Evolutionary conservation across 2,797 vertebrate species (phyloP), one percentile per base, ranked within the genome.

Genomic region (Semotilus atromaculatus): DNA sequence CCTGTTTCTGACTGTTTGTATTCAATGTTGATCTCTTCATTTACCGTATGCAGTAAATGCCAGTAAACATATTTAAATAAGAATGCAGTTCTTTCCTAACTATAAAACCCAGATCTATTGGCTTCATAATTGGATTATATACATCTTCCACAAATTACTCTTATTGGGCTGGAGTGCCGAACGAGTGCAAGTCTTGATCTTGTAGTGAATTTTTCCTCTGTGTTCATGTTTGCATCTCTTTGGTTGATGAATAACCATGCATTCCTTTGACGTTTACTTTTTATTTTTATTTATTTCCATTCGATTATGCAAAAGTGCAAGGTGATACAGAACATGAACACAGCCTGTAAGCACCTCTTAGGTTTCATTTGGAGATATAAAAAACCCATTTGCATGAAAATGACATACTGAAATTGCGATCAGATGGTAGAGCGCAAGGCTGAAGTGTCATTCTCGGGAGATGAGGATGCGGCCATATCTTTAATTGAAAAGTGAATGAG

Each of bases 341-440:
- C 60, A 66, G 45, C 14, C 68, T 87, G 86, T 45, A 74, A 85
- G 38, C 58, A 86, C 85, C 86, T 88, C 48, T 86, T 81, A 84
- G 84, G 84, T 3, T 90, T 93, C 40, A 60, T 83, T 85, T 55
- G 43, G 80, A 79, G 71, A 86, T 70, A 34, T 77, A 72, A 85
- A 88, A 90, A 80, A 26, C 0, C 2, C 45, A 94, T 94, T 93
- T 93, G 91, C 91, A 93, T 93, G 89, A 92, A 93, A 93, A 93
- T 91, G 87, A 89, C 90, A 92, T 91, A 90, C 86, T 88, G 82
- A 92, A 92, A 90, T 86, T 88, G 80, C 87, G 90, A 90, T 93
- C 90, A 90, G 91, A 92, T 91, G 89, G 86, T 86, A 85, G 84
- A 58, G 53, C 87, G 78, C 87, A 36, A 40, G 78, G 82, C 80